A percentile compares a stretch with the other conserved stretches of the same genome.
Evolutionary conservation across 35 echinoderm and acorn worm genomes (phyloP).

Genomic region (Chiridota heheva): DNA sequence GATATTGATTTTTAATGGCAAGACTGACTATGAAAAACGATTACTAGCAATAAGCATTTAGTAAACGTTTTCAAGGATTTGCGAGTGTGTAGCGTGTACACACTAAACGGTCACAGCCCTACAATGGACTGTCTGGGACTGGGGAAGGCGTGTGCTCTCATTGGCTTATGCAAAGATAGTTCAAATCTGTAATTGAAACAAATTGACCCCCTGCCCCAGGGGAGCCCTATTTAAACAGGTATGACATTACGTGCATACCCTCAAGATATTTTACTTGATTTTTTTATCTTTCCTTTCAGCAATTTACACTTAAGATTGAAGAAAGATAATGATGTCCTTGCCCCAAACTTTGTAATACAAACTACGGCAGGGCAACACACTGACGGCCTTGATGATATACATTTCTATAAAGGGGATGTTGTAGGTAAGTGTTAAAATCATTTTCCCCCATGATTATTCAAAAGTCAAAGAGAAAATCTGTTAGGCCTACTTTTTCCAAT

Average conservation of each 20-base stretch:
- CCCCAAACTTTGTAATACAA: constrained; percentile 49
- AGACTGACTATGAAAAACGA: too few relatives aligned
- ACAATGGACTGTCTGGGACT: background rate
- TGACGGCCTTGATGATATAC: constrained; percentile 35
- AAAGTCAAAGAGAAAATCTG: background rate
- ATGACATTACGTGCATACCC: background rate
- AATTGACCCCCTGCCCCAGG: background rate
- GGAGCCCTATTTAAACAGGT: background rate
- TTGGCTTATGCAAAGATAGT: background rate
- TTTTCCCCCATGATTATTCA: background rate
- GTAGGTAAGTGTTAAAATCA: constrained; percentile 43
- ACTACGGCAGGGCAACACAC: constrained; percentile 34
- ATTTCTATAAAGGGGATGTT: constrained; percentile 64
- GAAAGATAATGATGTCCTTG: constrained; percentile 43
- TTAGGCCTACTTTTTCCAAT: background rate
- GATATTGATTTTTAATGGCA: too few relatives aligned
- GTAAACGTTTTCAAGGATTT: too few relatives aligned
- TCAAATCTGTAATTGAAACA: background rate
- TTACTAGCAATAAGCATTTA: too few relatives aligned
- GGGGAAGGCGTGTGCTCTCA: background rate
- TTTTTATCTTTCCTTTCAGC: constrained; percentile 38
- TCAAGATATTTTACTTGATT: background rate
- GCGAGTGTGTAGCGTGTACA: too few relatives aligned
- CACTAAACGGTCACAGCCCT: background rate
- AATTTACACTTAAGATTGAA: constrained; percentile 81